Evolutionary conservation across 35 echinoderm and acorn worm species (phyloP), one percentile per base, ranked within the genome.

Genomic region (Patiria miniata): DNA sequence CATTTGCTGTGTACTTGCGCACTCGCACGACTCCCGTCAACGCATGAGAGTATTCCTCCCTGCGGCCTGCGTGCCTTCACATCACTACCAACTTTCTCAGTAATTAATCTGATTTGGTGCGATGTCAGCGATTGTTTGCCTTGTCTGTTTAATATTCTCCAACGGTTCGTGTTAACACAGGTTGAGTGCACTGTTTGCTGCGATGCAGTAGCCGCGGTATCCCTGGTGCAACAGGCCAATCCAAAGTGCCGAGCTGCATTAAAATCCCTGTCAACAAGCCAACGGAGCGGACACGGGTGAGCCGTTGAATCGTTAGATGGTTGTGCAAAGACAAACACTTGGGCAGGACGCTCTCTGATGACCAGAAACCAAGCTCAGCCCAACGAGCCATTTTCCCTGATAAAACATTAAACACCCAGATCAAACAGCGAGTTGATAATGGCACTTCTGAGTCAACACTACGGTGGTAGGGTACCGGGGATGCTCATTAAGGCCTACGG

Each of bases 381-480:
- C 42, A 47, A 6, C 65, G 29, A 73, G 65, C 65, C 34, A 73
- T 73, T 73, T 26, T 26, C 26, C 29, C 26, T 14, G 23, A 30
- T 32, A 69, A 30, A 22, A 30, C 65, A 73, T 73, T n/a, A 73
- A 73, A 73, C 65, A 73, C 65, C 65, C 29, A 73, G 26, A 73
- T 73, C 65, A 73, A 73, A 73, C 65, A 73, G 65, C 19, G 26
- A 7, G 8, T 73, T 73, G 65, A 73, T 73, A 73, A 73, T 73
- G 65, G 65, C 65, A 4, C 65, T 73, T 73, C 34, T 73, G 65
- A 73, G 65, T 73, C 65, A 73, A 73, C 65, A 73, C 65, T 73
- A 73, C 29, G 65, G 65, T 73, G 65, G 65, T 30, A n/a, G 65
- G 8, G 65, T 73, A 73, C 65, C 65, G 0, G 65, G 65, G 26